Conservation (phyloP, 2,113 vertebrate genomes). For the Cygnus atratus region DNA sequence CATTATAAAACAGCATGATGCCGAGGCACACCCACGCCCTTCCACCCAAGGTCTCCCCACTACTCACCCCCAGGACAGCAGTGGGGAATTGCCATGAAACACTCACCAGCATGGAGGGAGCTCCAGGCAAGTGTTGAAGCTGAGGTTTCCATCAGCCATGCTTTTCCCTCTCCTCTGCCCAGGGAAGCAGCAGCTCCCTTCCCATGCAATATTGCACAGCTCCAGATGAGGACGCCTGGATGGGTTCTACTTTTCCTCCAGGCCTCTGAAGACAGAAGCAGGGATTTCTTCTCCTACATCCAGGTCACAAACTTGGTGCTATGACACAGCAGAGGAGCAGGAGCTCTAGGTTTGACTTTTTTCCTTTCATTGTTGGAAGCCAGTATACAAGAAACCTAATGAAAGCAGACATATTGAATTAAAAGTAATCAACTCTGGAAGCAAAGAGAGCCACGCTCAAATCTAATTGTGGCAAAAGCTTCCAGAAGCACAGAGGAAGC, state of each 20-base stretch:
- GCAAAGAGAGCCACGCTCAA: neutral
- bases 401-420: neutral
- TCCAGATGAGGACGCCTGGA: neutral
- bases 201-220: accelerated
- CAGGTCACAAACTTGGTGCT: neutral
- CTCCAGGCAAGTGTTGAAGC: neutral
- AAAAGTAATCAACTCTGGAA: neutral
- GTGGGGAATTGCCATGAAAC: neutral
- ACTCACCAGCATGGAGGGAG: accelerated
- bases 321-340: neutral
- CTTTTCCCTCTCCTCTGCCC: neutral
- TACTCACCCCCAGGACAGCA: neutral
- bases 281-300: neutral
- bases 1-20: accelerated
- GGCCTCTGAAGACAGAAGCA: neutral
- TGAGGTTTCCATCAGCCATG: neutral
- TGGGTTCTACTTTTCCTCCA: neutral
- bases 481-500: neutral
- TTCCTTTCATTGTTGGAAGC: neutral
- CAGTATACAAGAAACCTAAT: neutral
- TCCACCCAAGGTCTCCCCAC: neutral
- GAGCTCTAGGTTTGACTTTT: neutral
- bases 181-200: neutral
- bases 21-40: neutral
- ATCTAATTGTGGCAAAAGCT: neutral